A percentile compares a stretch with the other conserved stretches of the same genome.
Evolutionary conservation across 2,888 invertebrate genomes (phyloP).

Genomic region (Silvanus unidentatus): DNA sequence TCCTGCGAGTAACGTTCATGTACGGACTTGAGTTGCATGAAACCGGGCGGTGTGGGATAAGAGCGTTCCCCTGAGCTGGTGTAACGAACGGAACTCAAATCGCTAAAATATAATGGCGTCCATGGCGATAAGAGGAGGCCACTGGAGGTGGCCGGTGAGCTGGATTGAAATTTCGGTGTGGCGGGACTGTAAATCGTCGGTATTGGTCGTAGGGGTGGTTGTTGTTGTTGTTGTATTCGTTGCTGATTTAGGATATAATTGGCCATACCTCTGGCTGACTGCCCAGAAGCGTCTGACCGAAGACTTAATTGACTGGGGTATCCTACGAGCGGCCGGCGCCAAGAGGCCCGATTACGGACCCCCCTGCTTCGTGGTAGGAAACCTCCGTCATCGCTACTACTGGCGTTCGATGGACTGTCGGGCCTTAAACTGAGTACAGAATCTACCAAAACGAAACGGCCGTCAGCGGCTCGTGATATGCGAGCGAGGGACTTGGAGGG

Average conservation of each 20-base stretch:
- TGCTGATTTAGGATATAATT: constrained; percentile 29
- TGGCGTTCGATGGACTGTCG: constrained; percentile 54
- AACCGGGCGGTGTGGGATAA: constrained; percentile 69
- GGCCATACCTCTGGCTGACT: constrained; percentile 46
- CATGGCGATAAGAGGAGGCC: constrained; percentile 57
- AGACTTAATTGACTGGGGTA: constrained; percentile 62
- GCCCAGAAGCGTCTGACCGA: constrained; percentile 53
- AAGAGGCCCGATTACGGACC: constrained; percentile 53
- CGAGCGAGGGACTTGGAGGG: constrained; percentile 52
- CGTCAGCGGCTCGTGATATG: constrained; percentile 69
- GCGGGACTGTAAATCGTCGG: constrained; percentile 44
- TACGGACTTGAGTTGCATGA: constrained; percentile 57
- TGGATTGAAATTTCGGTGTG: constrained; percentile 56
- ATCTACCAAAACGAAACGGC: constrained; percentile 63
- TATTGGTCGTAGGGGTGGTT: constrained; percentile 33
- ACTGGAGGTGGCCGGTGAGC: constrained; percentile 62
- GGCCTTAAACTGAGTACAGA: constrained; percentile 50
- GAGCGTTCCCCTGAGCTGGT: constrained; percentile 69
- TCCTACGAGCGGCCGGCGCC: constrained; percentile 59
- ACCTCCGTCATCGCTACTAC: constrained; percentile 76
- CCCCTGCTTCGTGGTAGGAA: constrained; percentile 60
- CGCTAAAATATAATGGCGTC: constrained; percentile 74
- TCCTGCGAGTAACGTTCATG: constrained; percentile 68
- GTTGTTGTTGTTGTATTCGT: constrained; percentile 23
- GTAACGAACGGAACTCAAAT: constrained; percentile 79